Evolutionary conservation across 2,797 vertebrate genomes (phyloP).

Genomic region (Argentina silus): DNA sequence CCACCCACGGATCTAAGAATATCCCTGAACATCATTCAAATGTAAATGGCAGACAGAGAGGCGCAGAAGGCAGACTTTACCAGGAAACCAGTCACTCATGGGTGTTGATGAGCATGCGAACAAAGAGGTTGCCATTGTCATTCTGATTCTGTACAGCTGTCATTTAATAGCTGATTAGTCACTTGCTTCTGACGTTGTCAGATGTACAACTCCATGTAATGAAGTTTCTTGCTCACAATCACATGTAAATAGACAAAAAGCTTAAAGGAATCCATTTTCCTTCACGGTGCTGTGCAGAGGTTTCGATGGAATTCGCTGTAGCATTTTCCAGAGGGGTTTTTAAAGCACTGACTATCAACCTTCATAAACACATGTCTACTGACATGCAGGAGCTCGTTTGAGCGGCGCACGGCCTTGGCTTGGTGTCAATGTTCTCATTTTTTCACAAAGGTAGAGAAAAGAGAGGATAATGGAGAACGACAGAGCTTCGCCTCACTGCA

Average conservation of each 20-base stretch:
- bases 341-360: not conserved
- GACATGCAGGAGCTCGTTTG: not conserved
- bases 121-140: slow-evolving; percentile 3
- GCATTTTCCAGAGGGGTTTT: not conserved
- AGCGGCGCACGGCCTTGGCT: not conserved
- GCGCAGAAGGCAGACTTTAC: not conserved
- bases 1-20: not conserved
- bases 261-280: too few species aligned
- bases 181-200: not conserved
- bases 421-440: not conserved
- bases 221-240: not conserved
- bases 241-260: not conserved
- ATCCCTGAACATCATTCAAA: not conserved
- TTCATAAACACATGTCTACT: not conserved
- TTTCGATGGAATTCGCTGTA: too few species aligned
- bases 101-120: not conserved
- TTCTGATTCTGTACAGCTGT: not conserved
- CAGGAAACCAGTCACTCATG: not conserved
- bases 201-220: not conserved
- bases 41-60: not conserved
- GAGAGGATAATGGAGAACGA: too few species aligned
- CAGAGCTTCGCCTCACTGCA: too few species aligned
- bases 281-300: too few species aligned
- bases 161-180: slow-evolving; percentile 1
- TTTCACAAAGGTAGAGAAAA: too few species aligned